Evolutionary conservation across 2,888 invertebrate species (phyloP).

Genomic region (Machimus rusticus): DNA sequence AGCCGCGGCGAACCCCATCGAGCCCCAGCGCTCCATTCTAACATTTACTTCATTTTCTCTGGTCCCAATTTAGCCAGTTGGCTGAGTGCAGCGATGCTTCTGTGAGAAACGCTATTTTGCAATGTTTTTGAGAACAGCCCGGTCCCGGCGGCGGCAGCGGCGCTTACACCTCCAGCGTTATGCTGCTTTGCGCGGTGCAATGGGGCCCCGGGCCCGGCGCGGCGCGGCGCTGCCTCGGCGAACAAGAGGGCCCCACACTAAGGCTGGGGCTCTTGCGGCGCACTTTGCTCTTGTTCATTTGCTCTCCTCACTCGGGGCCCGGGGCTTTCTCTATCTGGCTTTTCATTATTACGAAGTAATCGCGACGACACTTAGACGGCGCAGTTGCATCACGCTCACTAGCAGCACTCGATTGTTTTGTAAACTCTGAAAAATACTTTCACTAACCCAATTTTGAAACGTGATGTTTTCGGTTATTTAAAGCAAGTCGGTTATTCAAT

Average conservation of each 20-base stretch:
- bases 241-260: neutral
- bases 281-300: neutral
- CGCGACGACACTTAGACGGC: slow-evolving; percentile 24
- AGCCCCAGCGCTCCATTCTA: slow-evolving; percentile 9
- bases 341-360: slow-evolving; percentile 31
- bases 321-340: slow-evolving; percentile 12
- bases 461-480: slow-evolving; percentile 34
- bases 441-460: slow-evolving; percentile 35
- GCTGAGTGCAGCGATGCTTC: neutral
- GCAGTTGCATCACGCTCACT: slow-evolving; percentile 14
- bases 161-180: neutral
- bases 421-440: slow-evolving; percentile 41
- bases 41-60: neutral
- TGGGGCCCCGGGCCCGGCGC: neutral
- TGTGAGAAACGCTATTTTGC: slow-evolving; percentile 24
- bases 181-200: neutral
- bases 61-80: neutral
- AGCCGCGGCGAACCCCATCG: neutral
- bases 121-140: slow-evolving; percentile 14
- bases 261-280: neutral
- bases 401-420: slow-evolving; percentile 34
- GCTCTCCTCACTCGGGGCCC: neutral
- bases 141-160: neutral
- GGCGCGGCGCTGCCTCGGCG: neutral
- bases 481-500: slow-evolving; percentile 36